These are phyloP conservation scores for Potamarius usumacintae DNA, from an alignment of 2,113 vertebrate genomes.

Conservation along the genomic window DNA sequence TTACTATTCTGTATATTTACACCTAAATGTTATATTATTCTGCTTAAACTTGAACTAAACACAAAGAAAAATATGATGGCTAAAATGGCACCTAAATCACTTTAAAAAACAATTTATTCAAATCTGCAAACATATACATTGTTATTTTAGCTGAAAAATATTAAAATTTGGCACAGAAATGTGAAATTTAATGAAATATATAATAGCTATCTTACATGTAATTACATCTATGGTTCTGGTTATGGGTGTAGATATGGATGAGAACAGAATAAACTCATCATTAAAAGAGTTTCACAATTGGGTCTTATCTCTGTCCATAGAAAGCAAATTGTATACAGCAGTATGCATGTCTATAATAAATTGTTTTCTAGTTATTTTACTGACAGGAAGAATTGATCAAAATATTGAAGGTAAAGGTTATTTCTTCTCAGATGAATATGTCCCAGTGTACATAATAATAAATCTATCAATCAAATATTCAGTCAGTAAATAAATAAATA, in stretches of 20 bases:
- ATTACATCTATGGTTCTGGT: too few species aligned
- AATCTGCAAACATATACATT: not conserved
- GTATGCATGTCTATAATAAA: too few species aligned
- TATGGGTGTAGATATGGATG: too few species aligned
- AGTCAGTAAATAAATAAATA: too few species aligned
- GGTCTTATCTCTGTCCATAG: not conserved
- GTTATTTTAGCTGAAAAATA: not conserved
- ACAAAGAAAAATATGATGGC: slow-evolving; percentile 69
- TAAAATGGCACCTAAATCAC: slow-evolving; percentile 52
- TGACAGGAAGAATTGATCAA: too few species aligned
- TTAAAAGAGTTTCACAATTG: not conserved
- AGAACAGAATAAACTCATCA: not conserved
- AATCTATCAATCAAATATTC: too few species aligned
- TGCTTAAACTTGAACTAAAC: slow-evolving; percentile 70
- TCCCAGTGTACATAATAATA: too few species aligned
- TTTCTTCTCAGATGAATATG: too few species aligned
- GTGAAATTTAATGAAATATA: not conserved
- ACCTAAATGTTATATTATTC: slow-evolving; percentile 74
- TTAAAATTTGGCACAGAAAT: not conserved
- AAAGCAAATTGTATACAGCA: too few species aligned
- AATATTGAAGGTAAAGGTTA: too few species aligned
- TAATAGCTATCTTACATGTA: not conserved
- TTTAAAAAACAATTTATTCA: not conserved
- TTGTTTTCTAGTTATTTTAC: too few species aligned
- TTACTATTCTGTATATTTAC: slow-evolving; percentile 72